Percentiles rank a stretch among this genome's conserved stretches.
Evolutionary conservation across 2,113 vertebrate genomes (phyloP).

Genomic region (Steatornis caripensis): DNA sequence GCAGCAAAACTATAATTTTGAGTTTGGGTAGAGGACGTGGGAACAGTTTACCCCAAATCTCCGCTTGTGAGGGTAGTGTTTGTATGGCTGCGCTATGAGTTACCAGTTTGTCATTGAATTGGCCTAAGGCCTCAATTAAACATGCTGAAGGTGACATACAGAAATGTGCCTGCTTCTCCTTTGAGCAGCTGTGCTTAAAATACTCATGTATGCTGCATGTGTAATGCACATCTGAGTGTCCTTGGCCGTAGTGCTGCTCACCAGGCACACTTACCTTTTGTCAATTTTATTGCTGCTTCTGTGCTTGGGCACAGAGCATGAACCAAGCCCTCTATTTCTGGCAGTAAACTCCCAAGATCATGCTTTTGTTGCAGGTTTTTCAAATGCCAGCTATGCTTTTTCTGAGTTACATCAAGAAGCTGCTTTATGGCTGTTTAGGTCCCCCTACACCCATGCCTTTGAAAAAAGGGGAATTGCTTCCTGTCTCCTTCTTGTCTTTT

Average conservation of each 20-base stretch:
- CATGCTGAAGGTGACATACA: background rate
- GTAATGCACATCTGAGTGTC: background rate
- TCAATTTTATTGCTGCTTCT: background rate
- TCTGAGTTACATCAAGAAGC: background rate
- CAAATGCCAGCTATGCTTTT: background rate
- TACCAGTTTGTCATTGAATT: background rate
- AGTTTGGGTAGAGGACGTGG: background rate
- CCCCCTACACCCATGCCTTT: background rate
- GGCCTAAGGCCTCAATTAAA: background rate
- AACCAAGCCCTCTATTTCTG: background rate
- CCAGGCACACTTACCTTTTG: background rate
- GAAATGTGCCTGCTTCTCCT: background rate
- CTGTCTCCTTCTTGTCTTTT: background rate
- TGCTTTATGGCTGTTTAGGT: background rate
- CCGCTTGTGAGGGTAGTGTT: background rate
- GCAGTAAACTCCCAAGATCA: background rate
- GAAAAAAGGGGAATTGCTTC: background rate
- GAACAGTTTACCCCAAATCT: background rate
- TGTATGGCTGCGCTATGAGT: background rate
- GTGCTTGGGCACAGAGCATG: background rate
- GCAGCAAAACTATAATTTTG: background rate
- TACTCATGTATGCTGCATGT: rapidly evolving
- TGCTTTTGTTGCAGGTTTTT: background rate
- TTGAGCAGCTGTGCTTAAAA: background rate
- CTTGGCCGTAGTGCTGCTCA: background rate